A percentile compares a stretch with the other conserved stretches of the same genome.
These are phyloP conservation scores for Troides aeacus DNA, from an alignment of 2,888 invertebrate genomes.

Conservation along the genomic window DNA sequence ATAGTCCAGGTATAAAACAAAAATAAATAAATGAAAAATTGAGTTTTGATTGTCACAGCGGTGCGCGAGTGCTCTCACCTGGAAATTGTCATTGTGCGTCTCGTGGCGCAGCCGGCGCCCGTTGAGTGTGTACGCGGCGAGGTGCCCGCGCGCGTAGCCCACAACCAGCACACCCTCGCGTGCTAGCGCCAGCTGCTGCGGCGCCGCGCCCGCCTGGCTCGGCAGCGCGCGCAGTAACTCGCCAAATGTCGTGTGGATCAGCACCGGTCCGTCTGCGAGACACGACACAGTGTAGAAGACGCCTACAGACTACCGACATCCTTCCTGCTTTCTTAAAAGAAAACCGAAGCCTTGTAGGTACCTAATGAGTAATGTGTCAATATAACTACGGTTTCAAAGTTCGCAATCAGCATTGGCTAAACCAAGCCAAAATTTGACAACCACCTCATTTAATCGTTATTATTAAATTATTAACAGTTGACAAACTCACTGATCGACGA, in stretches of 20 bases:
- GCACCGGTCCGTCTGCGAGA: conserved; percentile 92
- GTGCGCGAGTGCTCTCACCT: conserved; percentile 77
- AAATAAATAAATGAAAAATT: too few relatives aligned
- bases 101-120: conserved; percentile 93
- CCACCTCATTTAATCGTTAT: too few relatives aligned
- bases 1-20: too few relatives aligned
- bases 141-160: conserved; percentile 94
- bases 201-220: conserved; percentile 86
- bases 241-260: conserved; percentile 98
- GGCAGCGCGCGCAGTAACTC: conserved; percentile 93
- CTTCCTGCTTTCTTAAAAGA: too few relatives aligned
- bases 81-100: conserved; percentile 96
- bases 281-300: not conserved
- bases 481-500: conserved; percentile 85
- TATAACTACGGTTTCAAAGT: too few relatives aligned
- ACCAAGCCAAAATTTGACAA: too few relatives aligned
- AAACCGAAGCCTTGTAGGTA: too few relatives aligned
- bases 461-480: too few relatives aligned
- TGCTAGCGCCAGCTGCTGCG: conserved; percentile 94
- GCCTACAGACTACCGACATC: too few relatives aligned
- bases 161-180: conserved; percentile 97
- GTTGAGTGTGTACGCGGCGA: conserved; percentile 96
- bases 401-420: too few relatives aligned
- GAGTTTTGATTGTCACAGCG: too few relatives aligned
- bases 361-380: too few relatives aligned